Conservation (phyloP, 30 jellyfish, hydroid and myxozoan genomes). For the Chrysaora quinquecirrha region DNA sequence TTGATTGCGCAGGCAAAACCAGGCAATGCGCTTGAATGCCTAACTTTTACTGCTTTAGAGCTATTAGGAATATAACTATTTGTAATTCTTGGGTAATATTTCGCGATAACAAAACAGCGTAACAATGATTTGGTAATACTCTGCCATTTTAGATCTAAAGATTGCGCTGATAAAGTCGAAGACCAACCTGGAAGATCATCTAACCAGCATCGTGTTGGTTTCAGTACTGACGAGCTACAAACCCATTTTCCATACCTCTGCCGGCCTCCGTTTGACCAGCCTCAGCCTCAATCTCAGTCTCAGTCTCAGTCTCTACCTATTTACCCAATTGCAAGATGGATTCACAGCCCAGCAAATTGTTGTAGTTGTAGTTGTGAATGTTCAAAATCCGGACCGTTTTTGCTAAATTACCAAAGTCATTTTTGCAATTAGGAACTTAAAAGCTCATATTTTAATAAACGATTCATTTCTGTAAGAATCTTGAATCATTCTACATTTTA, state of each 20-base stretch:
- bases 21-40: too few relatives aligned
- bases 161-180: slow-evolving; percentile 38
- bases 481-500: too few relatives aligned
- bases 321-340: slow-evolving; percentile 66
- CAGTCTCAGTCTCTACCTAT: slow-evolving; percentile 38
- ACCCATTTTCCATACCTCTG: slow-evolving; percentile 72
- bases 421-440: background rate
- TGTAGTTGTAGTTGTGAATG: slow-evolving; percentile 61
- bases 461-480: too few relatives aligned
- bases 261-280: slow-evolving; percentile 35
- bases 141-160: slow-evolving; percentile 58
- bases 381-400: slow-evolving; percentile 3
- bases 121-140: too few relatives aligned
- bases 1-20: too few relatives aligned
- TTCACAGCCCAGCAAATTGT: slow-evolving; percentile 45
- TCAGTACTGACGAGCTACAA: slow-evolving; percentile 77
- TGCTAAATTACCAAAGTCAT: background rate
- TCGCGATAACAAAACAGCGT: too few relatives aligned
- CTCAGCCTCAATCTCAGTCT: slow-evolving; percentile 2
- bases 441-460: too few relatives aligned
- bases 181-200: slow-evolving; percentile 34
- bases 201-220: slow-evolving; percentile 33
- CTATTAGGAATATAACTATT: too few relatives aligned
- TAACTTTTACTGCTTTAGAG: too few relatives aligned
- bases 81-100: too few relatives aligned